Conservation (phyloP, 2,113 vertebrate genomes). For the Cochlearius cochlearius region DNA sequence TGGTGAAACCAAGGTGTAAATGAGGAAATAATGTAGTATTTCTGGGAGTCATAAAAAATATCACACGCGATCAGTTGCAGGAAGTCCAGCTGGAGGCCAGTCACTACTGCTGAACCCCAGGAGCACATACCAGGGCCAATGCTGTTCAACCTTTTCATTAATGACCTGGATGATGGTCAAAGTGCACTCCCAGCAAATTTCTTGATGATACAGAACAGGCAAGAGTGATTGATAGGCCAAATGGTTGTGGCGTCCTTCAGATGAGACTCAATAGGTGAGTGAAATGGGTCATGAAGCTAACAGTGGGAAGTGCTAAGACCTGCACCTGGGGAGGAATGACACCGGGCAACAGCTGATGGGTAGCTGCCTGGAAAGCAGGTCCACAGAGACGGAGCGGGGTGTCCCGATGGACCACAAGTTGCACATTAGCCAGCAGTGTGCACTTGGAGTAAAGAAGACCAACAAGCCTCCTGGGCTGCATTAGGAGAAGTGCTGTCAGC, state of each 20-base stretch:
- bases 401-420: not conserved
- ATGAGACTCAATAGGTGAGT: not conserved
- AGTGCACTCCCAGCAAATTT: not conserved
- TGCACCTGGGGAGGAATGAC: not conserved
- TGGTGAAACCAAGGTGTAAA: not conserved
- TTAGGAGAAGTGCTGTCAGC: not conserved
- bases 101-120: not conserved
- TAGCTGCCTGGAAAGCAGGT: not conserved
- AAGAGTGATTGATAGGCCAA: not conserved
- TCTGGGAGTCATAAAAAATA: not conserved
- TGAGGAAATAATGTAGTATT: not conserved
- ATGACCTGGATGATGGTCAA: not conserved
- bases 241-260: not conserved
- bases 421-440: not conserved
- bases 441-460: not conserved
- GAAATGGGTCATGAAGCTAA: not conserved
- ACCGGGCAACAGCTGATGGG: not conserved
- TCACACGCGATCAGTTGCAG: fast-evolving
- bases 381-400: not conserved
- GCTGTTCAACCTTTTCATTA: not conserved
- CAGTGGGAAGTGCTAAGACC: not conserved
- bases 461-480: not conserved
- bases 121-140: not conserved
- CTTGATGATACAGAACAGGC: not conserved
- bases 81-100: not conserved